A percentile compares a stretch with the other conserved stretches of the same genome.
Conservation (phyloP, 1,140 invertebrate genomes). For the Paraescarpia echinospica region DNA sequence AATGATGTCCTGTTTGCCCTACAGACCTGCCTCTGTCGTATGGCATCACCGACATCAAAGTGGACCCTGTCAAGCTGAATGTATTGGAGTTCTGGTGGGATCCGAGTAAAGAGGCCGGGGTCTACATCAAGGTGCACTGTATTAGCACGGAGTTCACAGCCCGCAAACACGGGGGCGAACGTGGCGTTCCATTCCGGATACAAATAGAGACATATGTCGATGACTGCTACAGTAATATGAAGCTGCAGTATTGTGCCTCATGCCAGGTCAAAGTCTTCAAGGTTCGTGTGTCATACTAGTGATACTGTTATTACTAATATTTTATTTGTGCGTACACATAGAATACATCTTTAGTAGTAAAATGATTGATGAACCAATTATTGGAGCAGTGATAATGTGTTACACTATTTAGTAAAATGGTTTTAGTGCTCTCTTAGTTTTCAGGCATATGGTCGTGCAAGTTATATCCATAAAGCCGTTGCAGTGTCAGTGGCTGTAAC, state of each 20-base stretch:
- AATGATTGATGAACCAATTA: too few species aligned
- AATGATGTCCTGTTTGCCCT: not conserved
- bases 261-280: constrained; percentile 91
- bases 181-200: constrained; percentile 93
- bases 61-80: constrained; percentile 77
- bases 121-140: constrained; percentile 75
- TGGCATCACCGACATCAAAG: constrained; percentile 79
- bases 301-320: too few species aligned
- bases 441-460: too few species aligned
- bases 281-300: constrained; percentile 50
- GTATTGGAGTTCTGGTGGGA: constrained; percentile 90
- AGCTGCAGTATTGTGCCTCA: constrained; percentile 82
- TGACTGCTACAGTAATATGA: constrained; percentile 45
- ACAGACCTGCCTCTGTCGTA: constrained; percentile 88
- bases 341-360: too few species aligned
- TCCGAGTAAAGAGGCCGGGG: constrained; percentile 91
- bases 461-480: too few species aligned
- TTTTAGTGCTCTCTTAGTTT: too few species aligned
- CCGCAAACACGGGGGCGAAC: constrained; percentile 97
- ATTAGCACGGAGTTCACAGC: constrained; percentile 97
- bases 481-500: too few species aligned
- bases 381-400: too few species aligned
- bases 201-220: constrained; percentile 73
- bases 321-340: too few species aligned
- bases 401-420: too few species aligned